Base-by-base conservation (phyloP, 1,140 invertebrate species). In the Trichoplusia ni region DNA sequence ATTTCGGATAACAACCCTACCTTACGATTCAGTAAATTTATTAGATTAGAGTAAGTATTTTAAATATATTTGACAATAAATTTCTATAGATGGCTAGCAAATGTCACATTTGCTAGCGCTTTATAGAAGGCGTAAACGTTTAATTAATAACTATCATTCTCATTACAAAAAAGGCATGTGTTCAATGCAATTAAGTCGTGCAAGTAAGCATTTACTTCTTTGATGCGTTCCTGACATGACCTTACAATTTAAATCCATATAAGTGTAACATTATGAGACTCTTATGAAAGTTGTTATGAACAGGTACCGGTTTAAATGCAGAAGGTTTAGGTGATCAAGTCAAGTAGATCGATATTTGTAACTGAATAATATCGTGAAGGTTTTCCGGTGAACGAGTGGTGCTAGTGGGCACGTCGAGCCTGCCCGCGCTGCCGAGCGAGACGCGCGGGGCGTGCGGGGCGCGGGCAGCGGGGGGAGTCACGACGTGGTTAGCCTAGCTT, bases 401-500 rank as follows among this genome's bases (percentile, higher is more conserved):
- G 68, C 53, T 25, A 67, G 65, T 29, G 54, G 25, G 42, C 58
- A 25, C 61, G 56, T 61, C 38, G 64, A 46, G 58, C 65, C 67
- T 47, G 73, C 73, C 64, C 33, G 65, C 61, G 49, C 59, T 38
- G 44, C 14, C 23, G 49, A 13, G 40, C 40, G 16, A 44, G 29
- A 21, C 38, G 37, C 33, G 59, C 70, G 29, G 62, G 8, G 64
- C 14, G 14, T 14, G 46, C 25, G 54, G 65, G 42, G 29, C 35
- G 44, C 46, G 67, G 56, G 72, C 49, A n/a, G 63, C 64, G 62
- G 62, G 67, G 65, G 76, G 68, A 71, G 79, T 87, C 87, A 90
- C 87, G 87, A 89, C 71, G 84, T 78, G 84, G 83, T 84, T 86
- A 76, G 81, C 81, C 82, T 83, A 82, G 74, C 62, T 69, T 76